Evolutionary conservation across 2,113 vertebrate genomes (phyloP).

Genomic region (Apaloderma vittatum): DNA sequence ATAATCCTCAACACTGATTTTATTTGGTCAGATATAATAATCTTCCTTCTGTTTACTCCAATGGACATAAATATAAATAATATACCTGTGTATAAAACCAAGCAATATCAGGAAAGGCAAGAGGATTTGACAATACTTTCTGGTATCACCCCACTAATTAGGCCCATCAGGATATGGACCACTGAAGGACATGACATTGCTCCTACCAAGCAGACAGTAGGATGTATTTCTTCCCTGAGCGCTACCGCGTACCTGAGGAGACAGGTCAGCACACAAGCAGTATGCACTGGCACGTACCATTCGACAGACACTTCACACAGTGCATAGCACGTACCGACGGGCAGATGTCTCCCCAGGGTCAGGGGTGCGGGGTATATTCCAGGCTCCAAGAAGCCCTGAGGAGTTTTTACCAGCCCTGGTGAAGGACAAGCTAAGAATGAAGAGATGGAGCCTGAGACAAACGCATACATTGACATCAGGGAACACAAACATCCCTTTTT

Average conservation of each 20-base stretch:
- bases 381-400: neutral
- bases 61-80: neutral
- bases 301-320: neutral
- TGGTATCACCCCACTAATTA: rapidly evolving
- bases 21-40: neutral
- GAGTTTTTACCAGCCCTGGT: no score
- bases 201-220: neutral
- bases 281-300: rapidly evolving
- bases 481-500: neutral
- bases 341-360: neutral
- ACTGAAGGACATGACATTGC: neutral
- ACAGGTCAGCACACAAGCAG: rapidly evolving
- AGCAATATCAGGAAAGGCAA: neutral
- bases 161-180: neutral
- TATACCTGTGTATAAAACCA: neutral
- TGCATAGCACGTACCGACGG: rapidly evolving
- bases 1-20: neutral
- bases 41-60: no score
- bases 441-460: neutral
- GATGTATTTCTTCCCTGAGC: neutral
- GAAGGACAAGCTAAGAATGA: neutral
- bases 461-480: no score
- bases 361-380: neutral
- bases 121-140: neutral
- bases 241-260: rapidly evolving